These are phyloP conservation scores for Cylindroiulus punctatus DNA, from an alignment of 2,888 invertebrate species.

Conservation along the genomic window DNA sequence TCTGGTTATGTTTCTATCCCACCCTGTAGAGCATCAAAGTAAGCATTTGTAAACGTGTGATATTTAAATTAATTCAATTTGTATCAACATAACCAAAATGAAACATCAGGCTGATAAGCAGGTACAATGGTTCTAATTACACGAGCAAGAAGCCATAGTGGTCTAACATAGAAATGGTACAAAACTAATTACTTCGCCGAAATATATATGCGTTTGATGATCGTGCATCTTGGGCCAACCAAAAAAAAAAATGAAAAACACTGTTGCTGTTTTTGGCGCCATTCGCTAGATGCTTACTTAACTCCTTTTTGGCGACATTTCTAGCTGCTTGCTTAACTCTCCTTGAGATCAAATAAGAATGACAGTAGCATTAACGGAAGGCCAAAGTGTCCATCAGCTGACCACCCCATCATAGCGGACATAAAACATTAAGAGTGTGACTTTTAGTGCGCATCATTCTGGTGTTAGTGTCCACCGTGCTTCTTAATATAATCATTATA, in stretches of 20 bases:
- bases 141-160: too few species aligned
- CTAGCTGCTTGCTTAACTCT: constrained; percentile 16
- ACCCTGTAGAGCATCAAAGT: too few species aligned
- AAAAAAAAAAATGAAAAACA: not conserved
- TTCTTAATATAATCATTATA: constrained; percentile 48
- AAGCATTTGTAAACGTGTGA: too few species aligned
- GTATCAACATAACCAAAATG: too few species aligned
- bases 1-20: too few species aligned
- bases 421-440: constrained; percentile 51
- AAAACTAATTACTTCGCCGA: not conserved
- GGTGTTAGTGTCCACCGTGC: constrained; percentile 47
- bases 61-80: too few species aligned
- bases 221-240: not conserved
- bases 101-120: too few species aligned
- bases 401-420: constrained; percentile 47
- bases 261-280: not conserved
- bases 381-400: constrained; percentile 49
- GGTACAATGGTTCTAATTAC: too few species aligned
- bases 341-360: constrained; percentile 48
- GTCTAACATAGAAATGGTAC: too few species aligned
- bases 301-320: not conserved
- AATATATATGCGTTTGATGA: not conserved
- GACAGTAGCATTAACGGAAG: constrained; percentile 46
- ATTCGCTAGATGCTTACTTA: not conserved
- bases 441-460: constrained; percentile 50